Percentiles rank a stretch among this genome's conserved stretches.
Evolutionary conservation across 2,888 invertebrate genomes (phyloP).

Genomic region (Caenorhabditis sp.): DNA sequence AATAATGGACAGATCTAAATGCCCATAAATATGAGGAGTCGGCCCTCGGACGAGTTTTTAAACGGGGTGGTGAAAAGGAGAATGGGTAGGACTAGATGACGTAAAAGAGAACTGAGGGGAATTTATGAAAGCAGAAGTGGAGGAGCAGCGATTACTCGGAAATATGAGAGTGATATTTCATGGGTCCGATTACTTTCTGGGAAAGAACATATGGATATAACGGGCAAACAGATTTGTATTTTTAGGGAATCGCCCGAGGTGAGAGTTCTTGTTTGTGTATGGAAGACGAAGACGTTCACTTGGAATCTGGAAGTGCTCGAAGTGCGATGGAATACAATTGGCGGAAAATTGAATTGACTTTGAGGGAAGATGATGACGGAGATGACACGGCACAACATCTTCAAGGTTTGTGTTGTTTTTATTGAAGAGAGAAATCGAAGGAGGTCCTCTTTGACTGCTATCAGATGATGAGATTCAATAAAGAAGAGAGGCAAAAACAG

Average conservation of each 20-base stretch:
- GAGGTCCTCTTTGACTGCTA: constrained; percentile 46
- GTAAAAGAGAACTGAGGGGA: constrained; percentile 10
- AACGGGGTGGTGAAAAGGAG: constrained; percentile 35
- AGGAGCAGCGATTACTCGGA: constrained; percentile 23
- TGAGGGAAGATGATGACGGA: constrained; percentile 16
- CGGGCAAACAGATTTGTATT: constrained; percentile 9
- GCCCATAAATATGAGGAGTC: constrained; percentile 52
- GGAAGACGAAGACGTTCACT: constrained; percentile 7
- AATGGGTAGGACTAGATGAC: constrained; percentile 7
- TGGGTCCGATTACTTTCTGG: constrained; percentile 42
- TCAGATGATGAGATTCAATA: constrained; percentile 62
- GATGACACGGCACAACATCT: constrained; percentile 25
- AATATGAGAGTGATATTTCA: constrained; percentile 48
- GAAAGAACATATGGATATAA: constrained; percentile 34
- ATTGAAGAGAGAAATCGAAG: constrained; percentile 19
- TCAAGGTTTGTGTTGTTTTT: constrained; percentile 51
- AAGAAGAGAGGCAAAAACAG: constrained; percentile 37
- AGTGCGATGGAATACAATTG: constrained; percentile 24
- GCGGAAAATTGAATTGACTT: constrained; percentile 50
- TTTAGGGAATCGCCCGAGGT: constrained; percentile 36
- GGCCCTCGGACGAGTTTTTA: constrained; percentile 26
- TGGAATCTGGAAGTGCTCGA: constrained; percentile 37
- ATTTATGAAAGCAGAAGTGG: constrained; percentile 9
- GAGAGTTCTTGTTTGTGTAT: constrained; percentile 22
- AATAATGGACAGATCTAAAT: constrained; percentile 60